phyloP scores from a whole-genome alignment of 2,113 vertebrate genomes.

The Syngnathoides biaculeatus region DNA sequence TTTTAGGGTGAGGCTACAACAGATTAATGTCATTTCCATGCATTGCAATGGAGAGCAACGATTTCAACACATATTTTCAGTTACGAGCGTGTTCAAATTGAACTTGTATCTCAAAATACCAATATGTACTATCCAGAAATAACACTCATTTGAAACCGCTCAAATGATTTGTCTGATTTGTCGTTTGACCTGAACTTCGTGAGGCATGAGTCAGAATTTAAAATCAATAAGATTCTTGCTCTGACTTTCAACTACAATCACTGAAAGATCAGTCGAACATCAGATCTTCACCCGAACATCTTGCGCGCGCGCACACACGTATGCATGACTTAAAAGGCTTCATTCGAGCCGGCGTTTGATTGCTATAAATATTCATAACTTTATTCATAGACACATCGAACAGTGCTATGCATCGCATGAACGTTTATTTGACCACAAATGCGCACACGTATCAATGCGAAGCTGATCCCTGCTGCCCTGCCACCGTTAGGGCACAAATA shows the following conservation, averaged over 20 bases:
- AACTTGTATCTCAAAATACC: no score
- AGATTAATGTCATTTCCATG: no score
- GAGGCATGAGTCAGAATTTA: neutral
- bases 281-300: neutral
- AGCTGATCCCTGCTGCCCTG: slow-evolving; percentile 13
- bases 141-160: neutral
- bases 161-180: neutral
- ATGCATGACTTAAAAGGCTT: neutral
- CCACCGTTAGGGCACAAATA: slow-evolving; percentile 19
- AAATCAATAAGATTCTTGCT: neutral
- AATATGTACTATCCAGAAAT: no score
- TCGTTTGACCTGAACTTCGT: neutral
- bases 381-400: neutral
- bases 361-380: neutral
- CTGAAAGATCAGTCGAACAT: neutral
- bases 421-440: neutral
- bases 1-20: no score
- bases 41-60: no score
- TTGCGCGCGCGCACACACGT: neutral
- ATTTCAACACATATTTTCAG: no score
- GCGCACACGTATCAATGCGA: slow-evolving; percentile 8
- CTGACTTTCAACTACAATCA: neutral
- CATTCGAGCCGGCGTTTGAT: neutral
- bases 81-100: no score
- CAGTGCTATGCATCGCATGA: neutral